These are phyloP conservation scores for Vireo griseus DNA, from an alignment of 2,797 vertebrate genomes.

Conservation along the genomic window DNA sequence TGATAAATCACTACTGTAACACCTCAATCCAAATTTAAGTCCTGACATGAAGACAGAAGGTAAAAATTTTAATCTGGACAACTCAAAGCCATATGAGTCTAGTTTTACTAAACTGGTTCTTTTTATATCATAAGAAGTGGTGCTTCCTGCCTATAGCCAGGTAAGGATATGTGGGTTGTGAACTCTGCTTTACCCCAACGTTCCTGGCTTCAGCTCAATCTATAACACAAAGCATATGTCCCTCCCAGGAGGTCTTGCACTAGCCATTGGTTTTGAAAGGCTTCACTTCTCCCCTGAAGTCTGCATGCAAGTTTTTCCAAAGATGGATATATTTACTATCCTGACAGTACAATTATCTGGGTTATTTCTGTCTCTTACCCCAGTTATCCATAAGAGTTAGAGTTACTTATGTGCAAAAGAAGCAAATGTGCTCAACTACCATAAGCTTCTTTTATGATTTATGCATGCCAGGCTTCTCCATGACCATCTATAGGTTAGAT, in stretches of 20 bases:
- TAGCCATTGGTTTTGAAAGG: not conserved
- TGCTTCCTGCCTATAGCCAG: not conserved
- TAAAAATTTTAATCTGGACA: not conserved
- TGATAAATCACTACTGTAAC: not conserved
- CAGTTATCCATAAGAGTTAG: not conserved
- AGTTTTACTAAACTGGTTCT: not conserved
- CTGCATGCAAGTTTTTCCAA: conserved; percentile 11
- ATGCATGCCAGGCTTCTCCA: not conserved
- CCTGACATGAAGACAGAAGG: not conserved
- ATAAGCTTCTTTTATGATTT: not conserved
- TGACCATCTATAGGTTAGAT: not conserved
- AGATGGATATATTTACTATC: conserved; percentile 19
- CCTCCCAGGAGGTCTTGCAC: not conserved
- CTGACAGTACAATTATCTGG: not conserved
- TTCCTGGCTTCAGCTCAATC: not conserved
- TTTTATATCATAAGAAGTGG: not conserved
- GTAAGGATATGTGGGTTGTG: not conserved
- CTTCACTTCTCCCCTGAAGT: not conserved
- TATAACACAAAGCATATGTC: conserved; percentile 1
- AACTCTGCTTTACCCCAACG: not conserved
- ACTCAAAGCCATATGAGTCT: not conserved
- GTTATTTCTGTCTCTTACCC: conserved; percentile 28
- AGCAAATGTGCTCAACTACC: not conserved
- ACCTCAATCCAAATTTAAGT: not conserved
- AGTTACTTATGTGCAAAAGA: not conserved